phyloP scores from a whole-genome alignment of 1,140 invertebrate species.

The Aphidius ervi region DNA sequence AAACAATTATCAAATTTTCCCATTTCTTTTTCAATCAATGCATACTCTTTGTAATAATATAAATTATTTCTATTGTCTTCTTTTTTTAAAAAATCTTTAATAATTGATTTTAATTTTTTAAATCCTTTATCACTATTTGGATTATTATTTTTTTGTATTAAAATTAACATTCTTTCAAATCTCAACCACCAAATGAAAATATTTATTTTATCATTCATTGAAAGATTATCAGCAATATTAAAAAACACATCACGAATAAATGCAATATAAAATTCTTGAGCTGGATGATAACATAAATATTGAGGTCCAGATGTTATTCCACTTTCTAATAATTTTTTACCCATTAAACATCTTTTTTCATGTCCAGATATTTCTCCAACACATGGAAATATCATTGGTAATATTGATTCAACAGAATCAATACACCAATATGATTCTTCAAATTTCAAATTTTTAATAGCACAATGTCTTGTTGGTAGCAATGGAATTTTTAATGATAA shows the following conservation, averaged over 20 bases:
- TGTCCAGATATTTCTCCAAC: slow-evolving; percentile 41
- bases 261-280: slow-evolving; percentile 57
- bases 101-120: slow-evolving; percentile 51
- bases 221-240: slow-evolving; percentile 37
- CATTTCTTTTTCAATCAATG: slow-evolving; percentile 59
- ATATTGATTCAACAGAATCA: slow-evolving; percentile 54
- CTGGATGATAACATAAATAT: slow-evolving; percentile 57
- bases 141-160: slow-evolving; percentile 48
- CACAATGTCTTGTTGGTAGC: slow-evolving; percentile 50
- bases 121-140: slow-evolving; percentile 33
- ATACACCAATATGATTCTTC: slow-evolving; percentile 52
- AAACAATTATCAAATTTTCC: slow-evolving; percentile 47
- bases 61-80: slow-evolving; percentile 56
- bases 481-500: slow-evolving; percentile 60
- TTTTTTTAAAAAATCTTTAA: slow-evolving; percentile 57
- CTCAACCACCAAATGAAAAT: slow-evolving; percentile 60
- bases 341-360: slow-evolving; percentile 40
- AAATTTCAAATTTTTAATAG: slow-evolving; percentile 46
- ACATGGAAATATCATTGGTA: slow-evolving; percentile 49
- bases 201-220: slow-evolving; percentile 37
- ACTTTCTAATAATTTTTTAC: slow-evolving; percentile 50
- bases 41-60: slow-evolving; percentile 60
- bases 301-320: slow-evolving; percentile 55
- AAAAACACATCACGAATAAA: slow-evolving; percentile 51
- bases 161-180: slow-evolving; percentile 57